Conservation (phyloP, 2,888 invertebrate species). For the Brenthis ino region DNA sequence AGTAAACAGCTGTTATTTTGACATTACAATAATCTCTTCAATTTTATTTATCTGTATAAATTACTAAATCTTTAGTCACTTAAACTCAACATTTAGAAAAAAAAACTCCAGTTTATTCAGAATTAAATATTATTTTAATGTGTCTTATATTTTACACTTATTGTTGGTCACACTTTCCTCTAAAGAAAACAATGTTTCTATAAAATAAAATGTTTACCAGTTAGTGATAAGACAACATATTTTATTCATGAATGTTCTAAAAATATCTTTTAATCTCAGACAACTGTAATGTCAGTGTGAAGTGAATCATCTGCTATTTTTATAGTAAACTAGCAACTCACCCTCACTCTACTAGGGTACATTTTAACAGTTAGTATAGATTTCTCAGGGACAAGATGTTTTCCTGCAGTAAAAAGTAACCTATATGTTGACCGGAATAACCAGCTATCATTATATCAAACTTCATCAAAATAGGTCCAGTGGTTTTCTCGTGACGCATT, state of each 20-base stretch:
- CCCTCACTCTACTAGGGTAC: too few species aligned
- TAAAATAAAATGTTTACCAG: neutral
- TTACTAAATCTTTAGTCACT: too few species aligned
- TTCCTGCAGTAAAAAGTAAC: too few species aligned
- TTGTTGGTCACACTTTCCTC: neutral
- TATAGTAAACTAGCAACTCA: neutral
- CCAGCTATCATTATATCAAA: too few species aligned
- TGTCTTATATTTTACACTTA: neutral
- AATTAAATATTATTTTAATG: neutral
- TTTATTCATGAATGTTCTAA: slow-evolving; percentile 23
- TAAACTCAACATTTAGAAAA: too few species aligned
- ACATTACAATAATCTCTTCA: too few species aligned
- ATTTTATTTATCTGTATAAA: too few species aligned
- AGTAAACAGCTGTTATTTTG: too few species aligned
- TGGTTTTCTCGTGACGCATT: neutral
- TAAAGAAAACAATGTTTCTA: neutral
- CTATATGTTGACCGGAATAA: too few species aligned
- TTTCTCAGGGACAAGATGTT: too few species aligned
- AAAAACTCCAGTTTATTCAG: neutral
- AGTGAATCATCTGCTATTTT: slow-evolving; percentile 29
- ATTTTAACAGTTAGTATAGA: too few species aligned
- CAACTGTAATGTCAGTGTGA: slow-evolving; percentile 22
- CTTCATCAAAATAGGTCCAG: too few species aligned
- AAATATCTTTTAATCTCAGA: slow-evolving; percentile 24
- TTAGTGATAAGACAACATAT: slow-evolving; percentile 23